Percentiles rank a stretch among this genome's conserved stretches.
phyloP scores from a whole-genome alignment of 2,888 invertebrate species.

The Sisyra terminalis region DNA sequence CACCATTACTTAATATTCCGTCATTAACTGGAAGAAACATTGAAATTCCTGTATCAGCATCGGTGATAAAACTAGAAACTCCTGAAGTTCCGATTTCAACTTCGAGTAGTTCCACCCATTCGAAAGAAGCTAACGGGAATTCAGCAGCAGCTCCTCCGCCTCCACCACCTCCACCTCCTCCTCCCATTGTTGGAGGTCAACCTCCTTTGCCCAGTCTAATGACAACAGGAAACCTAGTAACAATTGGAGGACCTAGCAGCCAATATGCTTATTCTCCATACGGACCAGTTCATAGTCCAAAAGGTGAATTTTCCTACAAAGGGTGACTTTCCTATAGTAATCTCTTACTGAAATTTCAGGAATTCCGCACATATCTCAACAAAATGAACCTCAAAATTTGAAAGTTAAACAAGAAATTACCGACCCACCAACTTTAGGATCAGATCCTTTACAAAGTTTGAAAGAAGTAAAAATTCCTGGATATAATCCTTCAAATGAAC shows the following conservation, averaged over 20 bases:
- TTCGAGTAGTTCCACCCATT: conserved; percentile 19
- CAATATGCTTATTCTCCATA: conserved; percentile 19
- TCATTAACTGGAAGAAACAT: conserved; percentile 2
- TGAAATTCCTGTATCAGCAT: conserved; percentile 11
- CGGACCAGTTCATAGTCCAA: conserved; percentile 4
- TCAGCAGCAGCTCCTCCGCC: conserved; percentile 18
- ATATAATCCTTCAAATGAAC: conserved; percentile 37
- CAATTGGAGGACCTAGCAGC: conserved; percentile 45
- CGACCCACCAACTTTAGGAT: conserved; percentile 21
- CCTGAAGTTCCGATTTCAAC: conserved; percentile 22
- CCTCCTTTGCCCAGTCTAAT: conserved; percentile 37
- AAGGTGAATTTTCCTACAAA: too few relatives aligned
- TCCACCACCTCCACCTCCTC: conserved; percentile 26
- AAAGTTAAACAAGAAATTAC: conserved; percentile 54
- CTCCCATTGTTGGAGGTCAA: conserved; percentile 26
- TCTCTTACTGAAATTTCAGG: neutral
- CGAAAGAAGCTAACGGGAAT: conserved; percentile 28
- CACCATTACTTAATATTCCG: conserved; percentile 5
- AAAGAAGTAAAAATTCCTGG: conserved; percentile 69
- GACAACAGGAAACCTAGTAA: conserved; percentile 40
- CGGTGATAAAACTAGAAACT: conserved; percentile 8
- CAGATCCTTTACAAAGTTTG: conserved; percentile 57
- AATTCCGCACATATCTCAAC: conserved; percentile 9
- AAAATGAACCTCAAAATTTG: conserved; percentile 50
- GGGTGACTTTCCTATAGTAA: too few relatives aligned